Base-by-base conservation (phyloP, 2,888 invertebrate genomes). In the Pachymerium ferrugineum region DNA sequence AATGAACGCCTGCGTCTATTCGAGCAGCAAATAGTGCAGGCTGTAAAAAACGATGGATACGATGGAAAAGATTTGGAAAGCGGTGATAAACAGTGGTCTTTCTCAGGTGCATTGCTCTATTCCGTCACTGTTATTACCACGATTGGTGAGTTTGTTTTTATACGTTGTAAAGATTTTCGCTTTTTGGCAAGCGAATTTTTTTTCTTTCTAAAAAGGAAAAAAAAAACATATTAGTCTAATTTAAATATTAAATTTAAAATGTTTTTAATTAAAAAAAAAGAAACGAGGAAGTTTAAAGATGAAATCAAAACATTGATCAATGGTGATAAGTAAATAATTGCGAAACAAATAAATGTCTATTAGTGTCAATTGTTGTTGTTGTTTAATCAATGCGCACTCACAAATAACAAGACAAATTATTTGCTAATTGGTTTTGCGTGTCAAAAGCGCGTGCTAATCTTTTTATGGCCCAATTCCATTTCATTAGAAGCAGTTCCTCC, bases 121-220 rank as follows among this genome's bases (percentile, higher is more conserved):
- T 92, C 92, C 78, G 88, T 94, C 79, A 93, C 93, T 54, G 87
- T 93, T 79, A 91, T 93, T 81, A 94, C 93, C 77, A 94, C 94
- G 73, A 92, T 94, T 82, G 94, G 93, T 93, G 82, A 87, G 88
- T 81, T n/a, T n/a, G n/a, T n/a, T n/a, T n/a, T n/a, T n/a, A n/a
- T n/a, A n/a, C n/a, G n/a, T n/a, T n/a, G n/a, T n/a, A n/a, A n/a
- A n/a, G n/a, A n/a, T n/a, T n/a, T n/a, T n/a, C n/a, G n/a, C n/a
- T n/a, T n/a, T n/a, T n/a, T n/a, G n/a, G n/a, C n/a, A 10, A 70
- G 29, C 5, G 14, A 62, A 5, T 6, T 6, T 62, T 16, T 3
- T 62, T 62, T 5, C 16, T 62, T 6, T 62, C 16, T 62, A 16
- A 62, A 16, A 16, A 14, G 3, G 67, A 19, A 28, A 16, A 14